Evolutionary conservation across 2,888 invertebrate genomes (phyloP), one percentile per base, ranked within the genome.

Genomic region (Hypolimnas misippus): DNA sequence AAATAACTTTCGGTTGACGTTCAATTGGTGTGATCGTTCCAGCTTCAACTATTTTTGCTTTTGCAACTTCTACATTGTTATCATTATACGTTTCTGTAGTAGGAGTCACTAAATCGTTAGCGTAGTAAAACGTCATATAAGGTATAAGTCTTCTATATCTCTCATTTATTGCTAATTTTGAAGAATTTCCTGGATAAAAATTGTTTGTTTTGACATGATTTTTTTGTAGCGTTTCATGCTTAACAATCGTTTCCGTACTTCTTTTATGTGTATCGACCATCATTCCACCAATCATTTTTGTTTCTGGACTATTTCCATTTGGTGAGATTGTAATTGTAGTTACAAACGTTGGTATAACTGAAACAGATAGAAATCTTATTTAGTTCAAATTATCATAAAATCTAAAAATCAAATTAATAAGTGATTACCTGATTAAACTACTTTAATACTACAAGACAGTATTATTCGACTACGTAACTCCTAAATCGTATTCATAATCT

Each of bases 51-150:
- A 91, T 84, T 73, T 90, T 77, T 40, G 87, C 88, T 70, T 92
- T 92, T 76, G 91, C 87, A 16, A 91, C 83, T 74, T 87, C 89
- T 31, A 92, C 73, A 61, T 80, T 80, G 61, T 70, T 57, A 62
- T 73, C 80, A 8, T 53, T 44, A 49, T 74, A 83, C 66, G 75
- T 62, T 56, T 82, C 87, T 67, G 81, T 87, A 57, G 83, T 88
- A 64, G 76, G 93, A 78, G 77, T 87, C 82, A 76, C 77, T 67
- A 93, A 84, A 75, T 94, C 93, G 63, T 94, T 94, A 44, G 92
- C 93, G n/a, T 95, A 89, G 81, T 96, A 97, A 84, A 95, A 97
- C 35, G 96, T 96, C 94, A 96, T 95, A 81, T 97, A 97, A 1
- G 97, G 97, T 76, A 97, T 95, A 53, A 97, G 84, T 68, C 97